Percentiles rank a stretch among this genome's conserved stretches.
phyloP scores from a whole-genome alignment of 2,797 vertebrate genomes.

The Numenius phaeopus region DNA sequence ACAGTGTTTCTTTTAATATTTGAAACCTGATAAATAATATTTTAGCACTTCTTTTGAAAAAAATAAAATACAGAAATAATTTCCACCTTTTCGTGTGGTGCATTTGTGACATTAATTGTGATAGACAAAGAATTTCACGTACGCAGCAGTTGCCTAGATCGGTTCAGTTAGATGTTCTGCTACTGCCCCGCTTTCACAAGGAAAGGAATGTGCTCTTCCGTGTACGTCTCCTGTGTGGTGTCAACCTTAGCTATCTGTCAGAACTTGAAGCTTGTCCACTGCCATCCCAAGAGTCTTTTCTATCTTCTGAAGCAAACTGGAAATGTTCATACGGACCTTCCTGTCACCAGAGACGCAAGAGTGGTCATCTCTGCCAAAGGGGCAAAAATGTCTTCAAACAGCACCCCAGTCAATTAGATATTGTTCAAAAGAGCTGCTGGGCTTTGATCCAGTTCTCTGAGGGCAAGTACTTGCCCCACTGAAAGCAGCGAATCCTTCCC shows the following conservation, averaged over 20 bases:
- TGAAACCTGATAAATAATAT: background rate
- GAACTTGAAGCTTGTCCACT: background rate
- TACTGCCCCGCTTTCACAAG: background rate
- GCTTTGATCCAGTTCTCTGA: background rate
- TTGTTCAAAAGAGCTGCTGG: background rate
- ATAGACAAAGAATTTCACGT: accelerated
- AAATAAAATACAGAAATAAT: background rate
- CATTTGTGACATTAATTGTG: background rate
- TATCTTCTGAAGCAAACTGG: background rate
- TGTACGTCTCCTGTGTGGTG: accelerated
- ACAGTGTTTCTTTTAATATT: background rate
- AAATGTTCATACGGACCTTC: background rate
- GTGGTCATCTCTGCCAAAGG: background rate
- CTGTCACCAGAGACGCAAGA: background rate
- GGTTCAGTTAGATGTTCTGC: background rate
- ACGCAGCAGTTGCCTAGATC: background rate
- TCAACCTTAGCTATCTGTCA: background rate
- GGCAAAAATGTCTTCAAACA: background rate
- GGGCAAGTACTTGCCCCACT: background rate
- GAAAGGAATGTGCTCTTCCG: background rate
- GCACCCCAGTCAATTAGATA: background rate
- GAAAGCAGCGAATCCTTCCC: background rate
- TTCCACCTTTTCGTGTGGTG: background rate
- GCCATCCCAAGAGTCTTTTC: background rate
- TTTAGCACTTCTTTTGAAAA: background rate